A percentile compares a stretch with the other conserved stretches of the same genome.
These are phyloP conservation scores for Spilosoma lubricipeda DNA, from an alignment of 2,888 invertebrate species.

Conservation along the genomic window DNA sequence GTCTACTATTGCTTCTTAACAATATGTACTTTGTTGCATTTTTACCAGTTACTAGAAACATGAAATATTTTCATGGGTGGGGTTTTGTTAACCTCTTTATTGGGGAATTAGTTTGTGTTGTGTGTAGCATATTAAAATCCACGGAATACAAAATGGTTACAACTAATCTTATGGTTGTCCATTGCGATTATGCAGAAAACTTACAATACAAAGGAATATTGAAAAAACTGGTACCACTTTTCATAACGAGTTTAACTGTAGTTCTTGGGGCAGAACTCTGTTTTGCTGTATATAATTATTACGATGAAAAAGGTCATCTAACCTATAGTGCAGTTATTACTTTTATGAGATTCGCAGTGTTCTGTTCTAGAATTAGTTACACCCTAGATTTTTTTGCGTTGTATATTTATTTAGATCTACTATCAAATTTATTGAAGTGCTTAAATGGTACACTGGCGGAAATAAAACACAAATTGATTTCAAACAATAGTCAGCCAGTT, in stretches of 20 bases:
- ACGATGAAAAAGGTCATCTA: background rate
- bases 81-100: background rate
- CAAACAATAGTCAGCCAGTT: background rate
- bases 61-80: background rate
- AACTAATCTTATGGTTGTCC: background rate
- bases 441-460: background rate
- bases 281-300: background rate
- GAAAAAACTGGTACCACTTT: background rate
- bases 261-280: background rate
- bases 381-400: too few species aligned
- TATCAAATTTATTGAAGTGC: too few species aligned
- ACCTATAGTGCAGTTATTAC: background rate
- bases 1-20: background rate
- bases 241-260: background rate
- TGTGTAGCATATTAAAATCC: background rate
- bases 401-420: too few species aligned
- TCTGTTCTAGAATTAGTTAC: background rate
- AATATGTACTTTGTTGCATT: background rate
- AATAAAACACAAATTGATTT: background rate
- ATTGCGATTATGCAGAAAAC: background rate
- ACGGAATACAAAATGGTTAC: background rate
- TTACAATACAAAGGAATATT: background rate
- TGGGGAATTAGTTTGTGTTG: background rate
- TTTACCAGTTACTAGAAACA: background rate
- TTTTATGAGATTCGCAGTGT: background rate